phyloP scores from a whole-genome alignment of 1,140 invertebrate genomes.

The Pectinophora gossypiella region DNA sequence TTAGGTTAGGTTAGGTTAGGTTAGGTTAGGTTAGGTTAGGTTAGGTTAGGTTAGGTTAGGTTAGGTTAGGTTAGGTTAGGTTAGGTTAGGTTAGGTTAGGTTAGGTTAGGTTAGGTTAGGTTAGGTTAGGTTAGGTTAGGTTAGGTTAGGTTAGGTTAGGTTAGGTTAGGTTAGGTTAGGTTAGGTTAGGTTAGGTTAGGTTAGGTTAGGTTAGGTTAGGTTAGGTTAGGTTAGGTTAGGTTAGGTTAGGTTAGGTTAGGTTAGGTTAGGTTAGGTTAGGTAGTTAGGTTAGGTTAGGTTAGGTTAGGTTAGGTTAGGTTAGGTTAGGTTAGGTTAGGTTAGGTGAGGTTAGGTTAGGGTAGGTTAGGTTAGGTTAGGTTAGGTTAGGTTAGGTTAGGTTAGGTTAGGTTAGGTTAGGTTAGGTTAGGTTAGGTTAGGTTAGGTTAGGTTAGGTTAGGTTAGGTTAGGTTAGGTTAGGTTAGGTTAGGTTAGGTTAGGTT shows the following conservation, averaged over 20 bases:
- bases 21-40: slow-evolving; percentile 13
- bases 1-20: slow-evolving; percentile 13
- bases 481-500: slow-evolving; percentile 10
- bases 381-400: slow-evolving; percentile 12
- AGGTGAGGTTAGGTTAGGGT: slow-evolving; percentile 6
- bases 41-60: slow-evolving; percentile 12
- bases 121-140: slow-evolving; percentile 37
- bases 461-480: slow-evolving; percentile 13
- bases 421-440: slow-evolving; percentile 10
- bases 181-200: slow-evolving; percentile 43
- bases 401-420: slow-evolving; percentile 10
- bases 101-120: slow-evolving; percentile 10
- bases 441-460: slow-evolving; percentile 10
- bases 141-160: slow-evolving; percentile 42
- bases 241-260: slow-evolving; percentile 18
- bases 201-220: slow-evolving; percentile 42
- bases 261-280: slow-evolving; percentile 14
- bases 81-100: slow-evolving; percentile 9
- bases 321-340: slow-evolving; percentile 13
- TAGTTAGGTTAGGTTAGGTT: slow-evolving; percentile 12
- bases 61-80: slow-evolving; percentile 13
- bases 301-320: slow-evolving; percentile 13
- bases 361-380: slow-evolving; percentile 11
- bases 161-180: slow-evolving; percentile 44
- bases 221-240: slow-evolving; percentile 36